Conservation (phyloP, 2,888 invertebrate species). For the Drosophila anomalata region DNA sequence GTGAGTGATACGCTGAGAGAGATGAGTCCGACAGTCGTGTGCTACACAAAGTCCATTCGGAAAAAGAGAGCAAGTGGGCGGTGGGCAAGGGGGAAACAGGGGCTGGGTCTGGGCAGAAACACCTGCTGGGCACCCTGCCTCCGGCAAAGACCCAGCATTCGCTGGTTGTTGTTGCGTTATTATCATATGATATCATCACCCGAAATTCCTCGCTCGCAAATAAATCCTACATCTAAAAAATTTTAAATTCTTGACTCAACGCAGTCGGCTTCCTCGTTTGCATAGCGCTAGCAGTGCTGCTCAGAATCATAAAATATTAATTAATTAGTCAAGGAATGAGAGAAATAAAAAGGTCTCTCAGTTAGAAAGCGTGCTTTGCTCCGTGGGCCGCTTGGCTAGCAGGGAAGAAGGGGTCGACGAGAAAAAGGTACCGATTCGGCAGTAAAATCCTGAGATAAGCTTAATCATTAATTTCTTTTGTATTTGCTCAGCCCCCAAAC, state of each 20-base stretch:
- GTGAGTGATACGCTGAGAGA: slow-evolving; percentile 50
- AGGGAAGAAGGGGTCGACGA: background rate
- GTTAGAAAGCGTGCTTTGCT: slow-evolving; percentile 68
- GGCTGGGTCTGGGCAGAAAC: slow-evolving; percentile 49
- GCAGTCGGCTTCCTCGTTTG: slow-evolving; percentile 74
- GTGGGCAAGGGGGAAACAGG: background rate
- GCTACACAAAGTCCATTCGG: slow-evolving; percentile 44
- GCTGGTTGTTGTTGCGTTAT: slow-evolving; percentile 65
- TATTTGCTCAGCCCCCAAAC: slow-evolving; percentile 62
- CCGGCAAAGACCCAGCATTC: background rate
- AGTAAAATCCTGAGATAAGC: slow-evolving; percentile 68
- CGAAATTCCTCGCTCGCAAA: slow-evolving; percentile 81
- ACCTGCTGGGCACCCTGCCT: slow-evolving; percentile 74
- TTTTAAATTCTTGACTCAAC: slow-evolving; percentile 68
- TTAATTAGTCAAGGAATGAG: slow-evolving; percentile 62
- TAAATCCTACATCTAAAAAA: slow-evolving; percentile 79
- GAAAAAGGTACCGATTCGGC: slow-evolving; percentile 51
- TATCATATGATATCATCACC: slow-evolving; percentile 83
- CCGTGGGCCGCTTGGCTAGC: background rate
- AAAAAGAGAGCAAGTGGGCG: slow-evolving; percentile 18
- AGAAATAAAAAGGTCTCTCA: slow-evolving; percentile 30
- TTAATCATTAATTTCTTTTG: slow-evolving; percentile 69
- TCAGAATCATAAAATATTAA: slow-evolving; percentile 75
- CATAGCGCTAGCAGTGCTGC: slow-evolving; percentile 58
- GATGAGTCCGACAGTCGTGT: slow-evolving; percentile 32